Base-by-base conservation (phyloP, 2,113 vertebrate genomes). In the Phocoena phocoena region DNA sequence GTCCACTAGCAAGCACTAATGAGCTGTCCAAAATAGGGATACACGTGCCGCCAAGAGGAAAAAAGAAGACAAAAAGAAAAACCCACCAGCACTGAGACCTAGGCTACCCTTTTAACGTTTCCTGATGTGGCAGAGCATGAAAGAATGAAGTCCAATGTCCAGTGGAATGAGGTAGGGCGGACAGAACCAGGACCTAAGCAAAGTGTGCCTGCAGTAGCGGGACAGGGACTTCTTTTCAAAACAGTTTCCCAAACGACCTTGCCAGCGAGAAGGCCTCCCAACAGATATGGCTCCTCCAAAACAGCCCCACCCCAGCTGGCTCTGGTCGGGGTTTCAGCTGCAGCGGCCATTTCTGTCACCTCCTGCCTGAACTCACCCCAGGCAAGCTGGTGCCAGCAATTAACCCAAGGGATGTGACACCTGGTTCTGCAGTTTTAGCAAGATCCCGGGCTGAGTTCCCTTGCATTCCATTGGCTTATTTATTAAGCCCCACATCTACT, bases 381-480 rank as follows among this genome's bases (percentile, higher is more conserved):
- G 93, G 89, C 91, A 96, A 83, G 62, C 95, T 95, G 82, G 73
- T 95, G 93, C 93, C 93, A 95, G 93, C 79, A 95, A 92, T 87
- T 97, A 90, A 97, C 93, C 53, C 62, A 44, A 85, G 95, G 85
- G 79, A 93, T 79, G 41, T 74, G 91, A 97, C 67, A 94, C 95
- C 95, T 97, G 96, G 71, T 88, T 96, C 62, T 82, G 74, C 44
- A 95, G 41, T 90, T 96, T 96, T 76, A 87, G 41, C 77, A 96
- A 94, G 63, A 88, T 55, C 23, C 36, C 47, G 93, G 71, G 55
- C 80, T 47, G 55, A 88, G 62, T 93, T 92, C 41, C 53, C 31
- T 76, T 80, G 41, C 86, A 97, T 98, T 97, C 92, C 77, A 89
- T 3, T 82, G 92, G 68, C 92, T 93, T 95, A 73, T 55, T 93